These are phyloP conservation scores for Lysandra bellargus DNA, from an alignment of 2,888 invertebrate genomes.

Conservation along the genomic window DNA sequence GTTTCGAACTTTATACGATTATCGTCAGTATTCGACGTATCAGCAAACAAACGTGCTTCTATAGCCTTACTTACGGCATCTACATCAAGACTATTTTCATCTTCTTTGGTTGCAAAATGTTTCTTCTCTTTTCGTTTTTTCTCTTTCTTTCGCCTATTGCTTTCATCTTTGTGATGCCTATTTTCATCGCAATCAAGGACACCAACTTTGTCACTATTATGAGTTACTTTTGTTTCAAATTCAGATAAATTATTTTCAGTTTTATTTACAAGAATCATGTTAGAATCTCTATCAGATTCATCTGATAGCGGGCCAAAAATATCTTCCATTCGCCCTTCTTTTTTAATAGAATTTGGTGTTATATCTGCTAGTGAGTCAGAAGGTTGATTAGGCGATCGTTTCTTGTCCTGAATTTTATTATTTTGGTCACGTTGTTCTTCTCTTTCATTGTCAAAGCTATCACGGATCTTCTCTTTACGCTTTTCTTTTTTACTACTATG, in stretches of 20 bases:
- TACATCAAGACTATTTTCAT: constrained; percentile 90
- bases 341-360: constrained; percentile 68
- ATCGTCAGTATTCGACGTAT: constrained; percentile 78
- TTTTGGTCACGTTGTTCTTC: constrained; percentile 74
- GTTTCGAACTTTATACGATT: constrained; percentile 59
- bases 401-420: constrained; percentile 81
- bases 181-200: constrained; percentile 52
- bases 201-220: constrained; percentile 46
- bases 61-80: constrained; percentile 90
- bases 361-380: constrained; percentile 56
- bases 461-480: constrained; percentile 80
- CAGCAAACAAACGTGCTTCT: constrained; percentile 89
- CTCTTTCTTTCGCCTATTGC: constrained; percentile 80
- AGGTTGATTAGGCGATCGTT: constrained; percentile 57
- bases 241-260: constrained; percentile 53
- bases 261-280: constrained; percentile 38
- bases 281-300: constrained; percentile 77
- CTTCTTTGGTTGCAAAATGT: constrained; percentile 80
- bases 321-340: constrained; percentile 92
- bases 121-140: constrained; percentile 83
- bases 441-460: constrained; percentile 64
- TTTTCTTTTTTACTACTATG: constrained; percentile 81
- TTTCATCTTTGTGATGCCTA: constrained; percentile 75
- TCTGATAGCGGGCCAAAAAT: constrained; percentile 93
- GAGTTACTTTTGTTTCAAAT: constrained; percentile 47